These are phyloP conservation scores for Chiloscyllium punctatum DNA, from an alignment of 2,797 vertebrate species.

Conservation along the genomic window DNA sequence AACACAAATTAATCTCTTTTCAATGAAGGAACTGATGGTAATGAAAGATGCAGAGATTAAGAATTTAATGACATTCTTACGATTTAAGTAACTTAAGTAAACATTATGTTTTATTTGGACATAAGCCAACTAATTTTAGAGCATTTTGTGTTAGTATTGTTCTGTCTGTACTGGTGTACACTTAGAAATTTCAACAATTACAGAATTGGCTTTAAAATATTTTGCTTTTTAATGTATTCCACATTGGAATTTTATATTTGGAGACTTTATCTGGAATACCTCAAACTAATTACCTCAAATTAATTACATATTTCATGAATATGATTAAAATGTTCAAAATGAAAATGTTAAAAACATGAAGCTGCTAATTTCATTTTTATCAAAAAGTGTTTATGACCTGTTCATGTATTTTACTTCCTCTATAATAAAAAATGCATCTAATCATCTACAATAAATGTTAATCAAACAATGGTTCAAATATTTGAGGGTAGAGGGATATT, in stretches of 20 bases:
- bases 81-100: neutral
- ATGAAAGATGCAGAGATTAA: neutral
- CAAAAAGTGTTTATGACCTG: neutral
- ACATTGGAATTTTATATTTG: neutral
- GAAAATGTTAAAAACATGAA: neutral
- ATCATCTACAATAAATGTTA: constrained; percentile 41
- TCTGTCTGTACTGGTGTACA: neutral
- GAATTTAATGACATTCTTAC: neutral
- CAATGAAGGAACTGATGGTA: neutral
- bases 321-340: neutral
- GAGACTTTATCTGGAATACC: neutral
- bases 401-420: neutral
- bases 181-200: neutral
- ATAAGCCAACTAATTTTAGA: neutral
- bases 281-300: neutral
- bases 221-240: neutral
- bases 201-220: neutral
- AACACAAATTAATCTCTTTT: neutral
- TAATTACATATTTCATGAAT: neutral
- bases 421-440: constrained; percentile 39
- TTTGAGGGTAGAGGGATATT: constrained; percentile 56
- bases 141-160: neutral
- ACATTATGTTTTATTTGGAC: neutral
- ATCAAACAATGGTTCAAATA: constrained; percentile 53
- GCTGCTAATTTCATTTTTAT: neutral